Evolutionary conservation across 2,888 invertebrate genomes (phyloP), one percentile per base, ranked within the genome.

Genomic region (Eristalinus aeneus): DNA sequence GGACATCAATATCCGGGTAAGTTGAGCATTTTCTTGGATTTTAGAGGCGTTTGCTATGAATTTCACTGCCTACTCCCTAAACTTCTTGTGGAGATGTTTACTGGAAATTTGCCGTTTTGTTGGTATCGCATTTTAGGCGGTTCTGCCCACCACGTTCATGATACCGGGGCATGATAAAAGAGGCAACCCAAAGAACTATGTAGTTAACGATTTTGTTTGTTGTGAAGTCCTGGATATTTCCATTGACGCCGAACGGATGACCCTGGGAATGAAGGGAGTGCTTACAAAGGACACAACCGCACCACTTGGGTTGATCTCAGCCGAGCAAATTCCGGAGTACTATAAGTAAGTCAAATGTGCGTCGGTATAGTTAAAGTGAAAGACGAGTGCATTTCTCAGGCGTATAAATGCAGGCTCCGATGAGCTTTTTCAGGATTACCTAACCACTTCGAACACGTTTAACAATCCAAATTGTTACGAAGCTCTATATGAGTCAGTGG

Each of bases 391-490:
- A 0, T 34, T 65, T 61, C 32, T 27, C 22, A 88, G 73, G 76
- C 68, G 75, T 27, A 85, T 79, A 16, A 32, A 68, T 23, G 16
- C 68, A 6, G 75, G 76, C 8, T 58, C 69, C 1, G 27, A 34
- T n/a, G 71, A 82, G 11, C 69, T 9, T 6, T 82, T 63, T 36
- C 32, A 71, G 23, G 95, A 95, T 89, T 95, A 97, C 92, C 94
- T 97, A 93, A 95, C 95, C 94, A 95, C 95, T 94, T 96, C 96
- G 91, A 94, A 96, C 90, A 97, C 96, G 92, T 97, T 97, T 94
- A 95, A 96, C 94, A 97, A 97, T 94, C 97, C 97, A 88, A 97
- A 96, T 94, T 96, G 96, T 94, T 95, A 96, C 92, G 96, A 96
- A 93, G 96, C 96, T 93, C 95, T 97, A 89, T 95, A 96, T 89